Conservation (phyloP, 2,888 invertebrate genomes). For the Galeopsomyia nigrocyanea region DNA sequence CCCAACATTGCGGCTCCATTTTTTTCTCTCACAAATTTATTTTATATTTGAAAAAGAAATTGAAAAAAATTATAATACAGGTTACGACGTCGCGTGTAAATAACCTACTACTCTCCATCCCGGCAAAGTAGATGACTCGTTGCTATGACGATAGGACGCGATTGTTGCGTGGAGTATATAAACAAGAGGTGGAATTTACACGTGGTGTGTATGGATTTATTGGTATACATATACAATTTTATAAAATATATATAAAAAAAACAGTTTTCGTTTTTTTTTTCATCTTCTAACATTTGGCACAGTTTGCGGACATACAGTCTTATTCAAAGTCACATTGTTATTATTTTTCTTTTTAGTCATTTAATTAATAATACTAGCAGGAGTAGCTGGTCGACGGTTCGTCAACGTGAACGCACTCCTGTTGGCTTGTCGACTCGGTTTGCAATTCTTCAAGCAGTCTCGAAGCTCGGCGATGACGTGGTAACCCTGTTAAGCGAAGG, state of each 20-base stretch:
- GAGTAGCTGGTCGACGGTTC: constrained; percentile 44
- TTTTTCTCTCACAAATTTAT: not conserved
- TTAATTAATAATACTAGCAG: constrained; percentile 7
- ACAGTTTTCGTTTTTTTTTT: too few relatives aligned
- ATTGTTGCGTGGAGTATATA: too few relatives aligned
- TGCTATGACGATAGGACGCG: too few relatives aligned
- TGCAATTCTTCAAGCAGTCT: constrained; percentile 8
- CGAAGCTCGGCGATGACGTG: constrained; percentile 26
- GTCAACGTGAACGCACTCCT: not conserved
- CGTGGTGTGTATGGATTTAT: too few relatives aligned
- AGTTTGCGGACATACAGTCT: constrained; percentile 42
- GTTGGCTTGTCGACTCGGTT: constrained; percentile 2
- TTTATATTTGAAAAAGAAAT: too few relatives aligned
- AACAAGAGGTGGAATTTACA: too few relatives aligned
- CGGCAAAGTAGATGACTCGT: too few relatives aligned
- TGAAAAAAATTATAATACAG: too few relatives aligned
- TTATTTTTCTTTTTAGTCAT: constrained; percentile 16
- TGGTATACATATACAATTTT: constrained; percentile 22
- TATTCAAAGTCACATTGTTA: constrained; percentile 13
- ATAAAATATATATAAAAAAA: constrained; percentile 31
- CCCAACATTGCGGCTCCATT: not conserved
- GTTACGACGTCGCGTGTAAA: too few relatives aligned
- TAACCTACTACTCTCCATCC: too few relatives aligned
- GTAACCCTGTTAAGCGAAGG: constrained; percentile 14
- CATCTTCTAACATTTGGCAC: constrained; percentile 41